phyloP scores from a whole-genome alignment of 2,797 vertebrate genomes.

The Steatocranus sp. region DNA sequence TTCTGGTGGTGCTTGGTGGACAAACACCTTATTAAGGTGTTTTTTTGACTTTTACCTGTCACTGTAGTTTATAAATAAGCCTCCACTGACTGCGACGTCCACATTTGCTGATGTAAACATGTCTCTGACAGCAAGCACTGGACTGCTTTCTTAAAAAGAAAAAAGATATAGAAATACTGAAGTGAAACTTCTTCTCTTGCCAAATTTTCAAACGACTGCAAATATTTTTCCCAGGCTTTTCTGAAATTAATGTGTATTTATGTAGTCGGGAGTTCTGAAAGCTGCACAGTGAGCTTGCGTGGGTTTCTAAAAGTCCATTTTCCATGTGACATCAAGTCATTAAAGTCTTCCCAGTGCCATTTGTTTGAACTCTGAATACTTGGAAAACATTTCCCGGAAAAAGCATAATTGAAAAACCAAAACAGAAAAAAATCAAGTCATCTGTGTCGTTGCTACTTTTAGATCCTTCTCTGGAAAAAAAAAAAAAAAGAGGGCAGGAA shows the following conservation, averaged over 20 bases:
- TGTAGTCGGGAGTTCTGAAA: background rate
- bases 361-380: conserved; percentile 7
- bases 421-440: background rate
- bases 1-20: background rate
- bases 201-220: background rate
- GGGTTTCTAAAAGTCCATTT: background rate
- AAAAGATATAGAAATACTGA: background rate
- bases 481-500: conserved; percentile 10
- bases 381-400: conserved; percentile 31
- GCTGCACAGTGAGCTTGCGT: background rate
- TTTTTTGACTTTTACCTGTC: background rate
- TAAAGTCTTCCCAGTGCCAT: background rate
- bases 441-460: conserved; percentile 44
- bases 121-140: background rate
- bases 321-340: background rate
- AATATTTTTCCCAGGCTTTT: background rate
- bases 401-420: background rate
- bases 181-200: background rate
- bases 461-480: conserved; percentile 12
- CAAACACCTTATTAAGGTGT: background rate
- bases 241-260: background rate
- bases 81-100: background rate
- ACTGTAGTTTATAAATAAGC: background rate
- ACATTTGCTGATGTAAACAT: background rate
- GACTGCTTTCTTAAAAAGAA: background rate